These are phyloP conservation scores for Antrozous pallidus DNA, from an alignment of 2,797 vertebrate species.

Conservation along the genomic window DNA sequence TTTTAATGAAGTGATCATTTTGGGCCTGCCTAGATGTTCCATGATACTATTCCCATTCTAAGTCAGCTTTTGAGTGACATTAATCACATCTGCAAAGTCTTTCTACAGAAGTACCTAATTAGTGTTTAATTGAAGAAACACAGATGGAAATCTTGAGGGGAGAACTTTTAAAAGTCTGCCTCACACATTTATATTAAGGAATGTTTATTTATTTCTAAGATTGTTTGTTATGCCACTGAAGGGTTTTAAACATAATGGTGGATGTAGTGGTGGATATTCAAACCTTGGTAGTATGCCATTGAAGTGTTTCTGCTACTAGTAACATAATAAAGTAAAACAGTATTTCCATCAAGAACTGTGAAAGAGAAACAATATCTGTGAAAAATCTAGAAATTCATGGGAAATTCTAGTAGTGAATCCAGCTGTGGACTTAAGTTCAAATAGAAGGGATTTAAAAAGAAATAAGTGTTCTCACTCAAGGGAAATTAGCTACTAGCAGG, in stretches of 20 bases:
- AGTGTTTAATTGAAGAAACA: not conserved
- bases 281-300: not conserved
- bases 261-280: not conserved
- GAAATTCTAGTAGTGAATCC: not conserved
- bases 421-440: not conserved
- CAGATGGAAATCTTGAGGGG: not conserved
- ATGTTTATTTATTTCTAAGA: not conserved
- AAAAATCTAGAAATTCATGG: not conserved
- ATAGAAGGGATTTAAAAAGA: not conserved
- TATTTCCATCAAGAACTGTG: not conserved
- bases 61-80: not conserved
- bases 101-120: not conserved
- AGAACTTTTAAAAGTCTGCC: not conserved
- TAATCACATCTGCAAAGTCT: not conserved
- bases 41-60: not conserved
- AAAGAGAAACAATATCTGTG: not conserved
- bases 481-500: not conserved
- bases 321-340: not conserved
- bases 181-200: not conserved
- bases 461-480: not conserved
- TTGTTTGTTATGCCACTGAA: not conserved
- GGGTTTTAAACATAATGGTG: not conserved
- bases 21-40: not conserved
- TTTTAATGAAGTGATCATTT: not conserved
- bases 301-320: not conserved